Base-by-base conservation (phyloP, 2,797 vertebrate species). In the Bradypodion pumilum region DNA sequence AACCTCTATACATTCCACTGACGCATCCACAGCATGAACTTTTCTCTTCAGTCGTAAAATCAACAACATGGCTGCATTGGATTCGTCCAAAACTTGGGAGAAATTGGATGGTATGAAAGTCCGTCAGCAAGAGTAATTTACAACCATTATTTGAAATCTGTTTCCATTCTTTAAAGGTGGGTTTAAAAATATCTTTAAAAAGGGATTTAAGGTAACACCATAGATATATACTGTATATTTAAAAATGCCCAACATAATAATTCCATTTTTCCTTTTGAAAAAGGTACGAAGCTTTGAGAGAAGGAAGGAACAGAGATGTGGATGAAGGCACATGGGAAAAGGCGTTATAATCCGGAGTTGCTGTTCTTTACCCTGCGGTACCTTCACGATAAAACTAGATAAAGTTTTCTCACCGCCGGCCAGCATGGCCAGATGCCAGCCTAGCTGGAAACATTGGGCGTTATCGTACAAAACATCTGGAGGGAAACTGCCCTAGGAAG, bases 191-290 rank as follows among this genome's bases (percentile, higher is more conserved):
- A 94, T 90, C 85, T 81, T 88, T 92, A 89, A 91, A 93, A 91
- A 90, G 92, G 88, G 91, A 91, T 93, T 93, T 95, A 93, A 93
- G 95, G 13, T 4, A 56, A 94, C 94, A 92, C 93, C 84, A 92
- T 92, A 86, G 85, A 91, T 92, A 1, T 4, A 65, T n/a, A n/a
- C 29, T 49, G 46, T 12, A 49, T 56, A 5, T 56, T 56, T 56
- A 68, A 42, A 70, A 37, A 25, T 21, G 37, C 93, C 93, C 94
- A 70, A 74, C 94, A 92, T 21, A 35, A 77, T 77, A 76, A 40
- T 76, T 32, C 32, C 7, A 35, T 82, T 75, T 77, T 88, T 91
- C 46, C 91, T 93, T 85, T 89, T 90, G 86, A 85, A 86, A 92
- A 90, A 89, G 78, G 90, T 89, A 91, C 76, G 89, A 89, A 92